These are phyloP conservation scores for Campoplex capitator DNA, from an alignment of 2,888 invertebrate species.

Conservation along the genomic window DNA sequence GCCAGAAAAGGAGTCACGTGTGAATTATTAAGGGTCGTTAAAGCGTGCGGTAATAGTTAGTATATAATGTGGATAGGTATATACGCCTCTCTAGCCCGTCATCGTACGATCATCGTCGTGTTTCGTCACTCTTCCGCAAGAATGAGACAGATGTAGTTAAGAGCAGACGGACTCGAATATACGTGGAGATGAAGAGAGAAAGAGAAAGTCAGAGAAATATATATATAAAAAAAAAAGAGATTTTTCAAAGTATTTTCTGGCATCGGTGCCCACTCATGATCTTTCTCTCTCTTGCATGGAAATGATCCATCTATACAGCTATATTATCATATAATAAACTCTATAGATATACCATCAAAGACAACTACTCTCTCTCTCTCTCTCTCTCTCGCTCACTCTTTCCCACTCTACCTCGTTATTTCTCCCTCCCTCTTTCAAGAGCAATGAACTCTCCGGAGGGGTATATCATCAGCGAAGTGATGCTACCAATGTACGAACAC, in stretches of 20 bases:
- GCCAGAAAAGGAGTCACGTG: slow-evolving; percentile 73
- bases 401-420: slow-evolving; percentile 67
- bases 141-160: not conserved
- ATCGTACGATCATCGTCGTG: slow-evolving; percentile 50
- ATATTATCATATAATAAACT: slow-evolving; percentile 11
- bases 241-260: slow-evolving; percentile 66
- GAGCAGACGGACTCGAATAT: not conserved
- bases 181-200: not conserved
- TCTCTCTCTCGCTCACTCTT: slow-evolving; percentile 56
- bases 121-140: slow-evolving; percentile 59
- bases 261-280: slow-evolving; percentile 64
- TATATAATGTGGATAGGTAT: slow-evolving; percentile 41
- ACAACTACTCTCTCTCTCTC: slow-evolving; percentile 55
- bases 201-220: not conserved
- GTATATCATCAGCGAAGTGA: slow-evolving; percentile 82
- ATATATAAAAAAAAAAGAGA: slow-evolving; percentile 15
- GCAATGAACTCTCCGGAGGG: slow-evolving; percentile 83
- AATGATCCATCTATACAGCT: slow-evolving; percentile 19
- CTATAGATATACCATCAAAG: slow-evolving; percentile 11
- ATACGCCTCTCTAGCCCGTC: slow-evolving; percentile 41
- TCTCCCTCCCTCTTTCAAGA: slow-evolving; percentile 79
- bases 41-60: slow-evolving; percentile 74
- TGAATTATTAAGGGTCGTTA: slow-evolving; percentile 79
- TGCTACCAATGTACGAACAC: slow-evolving; percentile 80
- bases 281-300: slow-evolving; percentile 63